Evolutionary conservation across 92 coral and sea anemone species (phyloP).

Genomic region (Chrysogorgia sp.): DNA sequence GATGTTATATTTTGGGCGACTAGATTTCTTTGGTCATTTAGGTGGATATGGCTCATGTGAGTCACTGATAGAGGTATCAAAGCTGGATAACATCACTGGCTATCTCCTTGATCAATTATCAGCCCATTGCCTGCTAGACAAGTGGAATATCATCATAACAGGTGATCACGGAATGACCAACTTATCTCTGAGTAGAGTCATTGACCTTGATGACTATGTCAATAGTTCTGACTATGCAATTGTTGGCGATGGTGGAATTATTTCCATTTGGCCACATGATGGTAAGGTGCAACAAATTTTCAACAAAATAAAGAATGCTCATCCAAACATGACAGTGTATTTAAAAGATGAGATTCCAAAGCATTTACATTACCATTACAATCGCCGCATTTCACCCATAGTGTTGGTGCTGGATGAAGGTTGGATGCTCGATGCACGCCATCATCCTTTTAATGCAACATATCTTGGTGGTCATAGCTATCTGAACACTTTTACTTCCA

Average conservation of each 20-base stretch:
- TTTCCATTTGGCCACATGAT: conserved; percentile 55
- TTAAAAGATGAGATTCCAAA: conserved; percentile 70
- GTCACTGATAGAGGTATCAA: conserved; percentile 48
- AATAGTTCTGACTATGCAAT: conserved; percentile 66
- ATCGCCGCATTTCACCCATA: conserved; percentile 71
- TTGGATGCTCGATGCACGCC: conserved; percentile 58
- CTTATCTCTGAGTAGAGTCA: conserved; percentile 57
- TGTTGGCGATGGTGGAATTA: conserved; percentile 30
- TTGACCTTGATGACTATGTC: conserved; percentile 64
- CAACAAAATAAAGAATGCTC: conserved; percentile 52
- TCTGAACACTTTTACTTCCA: conserved; percentile 55
- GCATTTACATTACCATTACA: conserved; percentile 58
- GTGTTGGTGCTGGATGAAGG: conserved; percentile 72
- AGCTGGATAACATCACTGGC: conserved; percentile 69
- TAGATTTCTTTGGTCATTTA: conserved; percentile 77
- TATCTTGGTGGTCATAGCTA: conserved; percentile 72
- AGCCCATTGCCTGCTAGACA: conserved; percentile 47
- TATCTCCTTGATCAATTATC: conserved; percentile 59
- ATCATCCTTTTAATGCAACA: neutral
- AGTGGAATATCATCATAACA: conserved; percentile 70
- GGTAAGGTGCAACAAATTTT: conserved; percentile 57
- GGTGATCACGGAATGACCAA: conserved; percentile 89
- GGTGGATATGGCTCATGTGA: conserved; percentile 61
- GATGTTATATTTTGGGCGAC: conserved; percentile 78
- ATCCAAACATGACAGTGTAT: conserved; percentile 69